Evolutionary conservation across 2,888 invertebrate species (phyloP), one percentile per base, ranked within the genome.

Genomic region (Craniophora ligustri): DNA sequence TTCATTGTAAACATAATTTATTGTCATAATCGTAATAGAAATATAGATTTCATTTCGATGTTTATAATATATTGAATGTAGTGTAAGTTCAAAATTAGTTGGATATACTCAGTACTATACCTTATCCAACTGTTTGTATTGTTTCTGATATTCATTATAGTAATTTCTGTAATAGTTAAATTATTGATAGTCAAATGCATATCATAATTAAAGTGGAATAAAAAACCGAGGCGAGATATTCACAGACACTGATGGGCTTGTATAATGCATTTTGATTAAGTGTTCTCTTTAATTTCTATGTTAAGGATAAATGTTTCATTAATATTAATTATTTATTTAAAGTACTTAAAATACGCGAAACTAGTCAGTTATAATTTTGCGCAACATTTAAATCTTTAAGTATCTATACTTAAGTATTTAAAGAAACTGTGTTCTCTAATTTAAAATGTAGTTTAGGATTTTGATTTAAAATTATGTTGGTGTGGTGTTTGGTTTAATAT

Each of bases 361-460:
- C 94, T 94, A 94, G 94, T 94, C 94, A 94, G 90, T 91, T 92
- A 91, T 91, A 87, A 88, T 88, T 93, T 93, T 94, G 93, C 91
- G 92, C 92, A 92, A 93, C 89, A 88, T 90, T 73, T 89, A 91
- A 90, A 87, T 85, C 84, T 86, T 84, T 89, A 91, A 89, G 89
- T 88, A 88, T 79, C 67, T 80, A 80, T 70, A 81, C 78, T 74
- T 89, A 90, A 88, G 90, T 88, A 87, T 90, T 88, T 79, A 89
- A 87, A 86, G 85, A 82, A 86, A 85, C 88, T 90, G 92, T 92
- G 92, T 92, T 92, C 90, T 91, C 82, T 91, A 90, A 88, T 89
- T 91, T 91, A 91, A 88, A 68, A 68, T 73, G 79, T 93, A 92
- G 92, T 80, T 87, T 92, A 89, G 89, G 87, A 81, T 84, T 85